phyloP scores from a whole-genome alignment of 2,797 vertebrate genomes.

The Corythornis leucogaster region DNA sequence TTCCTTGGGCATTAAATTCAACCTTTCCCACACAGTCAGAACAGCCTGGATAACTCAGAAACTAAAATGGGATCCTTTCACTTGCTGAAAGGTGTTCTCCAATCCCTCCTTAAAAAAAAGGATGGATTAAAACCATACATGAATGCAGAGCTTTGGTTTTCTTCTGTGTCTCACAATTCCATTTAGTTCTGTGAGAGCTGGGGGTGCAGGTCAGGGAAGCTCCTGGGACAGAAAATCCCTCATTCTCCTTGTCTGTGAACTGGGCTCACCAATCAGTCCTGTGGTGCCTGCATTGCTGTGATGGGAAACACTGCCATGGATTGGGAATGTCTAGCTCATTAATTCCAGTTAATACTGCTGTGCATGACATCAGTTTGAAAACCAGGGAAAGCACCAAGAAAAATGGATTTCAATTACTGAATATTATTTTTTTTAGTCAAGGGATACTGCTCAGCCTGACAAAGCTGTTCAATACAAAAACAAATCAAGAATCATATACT shows the following conservation, averaged over 20 bases:
- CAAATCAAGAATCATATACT: background rate
- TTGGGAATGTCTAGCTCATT: constrained; percentile 45
- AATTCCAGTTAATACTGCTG: constrained; percentile 10
- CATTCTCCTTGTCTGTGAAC: background rate
- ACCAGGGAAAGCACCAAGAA: constrained; percentile 1
- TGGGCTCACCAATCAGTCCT: background rate
- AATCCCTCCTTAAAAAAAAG: background rate
- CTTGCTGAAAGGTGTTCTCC: background rate
- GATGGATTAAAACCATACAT: background rate
- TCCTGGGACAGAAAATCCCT: background rate
- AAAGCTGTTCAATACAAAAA: background rate
- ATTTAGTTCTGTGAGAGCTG: background rate
- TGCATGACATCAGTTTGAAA: background rate
- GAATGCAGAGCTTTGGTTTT: background rate
- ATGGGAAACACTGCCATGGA: background rate
- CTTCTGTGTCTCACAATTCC: background rate
- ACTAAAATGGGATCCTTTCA: background rate
- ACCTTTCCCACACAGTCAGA: background rate
- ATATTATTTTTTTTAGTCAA: background rate
- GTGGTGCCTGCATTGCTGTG: background rate
- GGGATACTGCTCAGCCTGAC: background rate
- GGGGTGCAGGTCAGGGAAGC: background rate
- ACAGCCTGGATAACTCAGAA: background rate
- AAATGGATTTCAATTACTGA: background rate
- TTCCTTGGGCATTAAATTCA: background rate